Evolutionary conservation across 2,888 invertebrate genomes (phyloP).

Genomic region (Pollenia amentaria): DNA sequence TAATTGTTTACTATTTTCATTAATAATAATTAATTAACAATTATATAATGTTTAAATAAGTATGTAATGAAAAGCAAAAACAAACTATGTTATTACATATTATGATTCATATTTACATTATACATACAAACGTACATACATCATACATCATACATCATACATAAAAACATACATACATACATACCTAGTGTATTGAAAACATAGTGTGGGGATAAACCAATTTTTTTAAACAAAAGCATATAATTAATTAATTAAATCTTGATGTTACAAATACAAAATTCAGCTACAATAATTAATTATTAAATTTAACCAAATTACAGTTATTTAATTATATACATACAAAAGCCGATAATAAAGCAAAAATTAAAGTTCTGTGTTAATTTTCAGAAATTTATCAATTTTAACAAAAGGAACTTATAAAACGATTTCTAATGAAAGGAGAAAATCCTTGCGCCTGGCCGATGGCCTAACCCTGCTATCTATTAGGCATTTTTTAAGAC

Average conservation of each 20-base stretch:
- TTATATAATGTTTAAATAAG: not conserved
- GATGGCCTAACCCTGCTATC: no score
- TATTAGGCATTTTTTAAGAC: no score
- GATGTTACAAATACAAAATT: constrained; percentile 55
- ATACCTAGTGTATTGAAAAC: constrained; percentile 8
- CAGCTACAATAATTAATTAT: constrained; percentile 51
- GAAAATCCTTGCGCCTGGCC: no score
- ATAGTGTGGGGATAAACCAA: constrained; percentile 17
- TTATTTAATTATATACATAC: not conserved
- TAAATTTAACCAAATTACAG: constrained; percentile 16
- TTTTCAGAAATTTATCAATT: no score
- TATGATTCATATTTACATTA: no score
- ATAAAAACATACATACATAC: not conserved
- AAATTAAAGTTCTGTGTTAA: constrained; percentile 27
- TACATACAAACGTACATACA: not conserved
- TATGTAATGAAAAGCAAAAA: no score
- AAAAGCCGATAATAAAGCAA: not conserved
- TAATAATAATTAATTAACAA: no score
- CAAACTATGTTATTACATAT: no score
- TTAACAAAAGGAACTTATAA: no score
- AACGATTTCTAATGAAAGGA: no score
- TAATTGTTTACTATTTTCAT: not conserved
- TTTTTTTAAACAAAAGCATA: constrained; percentile 46
- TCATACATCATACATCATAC: no score
- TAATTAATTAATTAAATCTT: constrained; percentile 54